Conservation (phyloP, 2,888 invertebrate genomes). For the Cloeon dipterum region DNA sequence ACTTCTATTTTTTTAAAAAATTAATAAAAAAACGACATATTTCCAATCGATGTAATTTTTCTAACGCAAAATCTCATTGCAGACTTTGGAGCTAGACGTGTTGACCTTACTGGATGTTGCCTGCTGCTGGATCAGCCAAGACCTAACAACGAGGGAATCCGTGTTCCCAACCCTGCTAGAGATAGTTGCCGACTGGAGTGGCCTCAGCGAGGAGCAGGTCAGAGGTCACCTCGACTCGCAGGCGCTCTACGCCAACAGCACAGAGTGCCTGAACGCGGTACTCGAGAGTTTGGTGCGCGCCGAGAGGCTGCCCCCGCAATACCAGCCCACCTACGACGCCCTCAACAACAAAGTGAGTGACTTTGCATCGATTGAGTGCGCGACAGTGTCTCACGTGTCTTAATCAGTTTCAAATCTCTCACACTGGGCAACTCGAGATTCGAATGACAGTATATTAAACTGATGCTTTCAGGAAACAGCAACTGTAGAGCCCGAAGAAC, state of each 20-base stretch:
- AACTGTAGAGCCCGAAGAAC: too few species aligned
- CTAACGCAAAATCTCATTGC: neutral
- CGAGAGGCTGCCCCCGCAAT: neutral
- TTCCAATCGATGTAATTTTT: neutral
- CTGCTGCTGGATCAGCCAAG: neutral
- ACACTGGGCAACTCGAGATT: too few species aligned
- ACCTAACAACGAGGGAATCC: neutral
- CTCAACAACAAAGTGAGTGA: too few species aligned
- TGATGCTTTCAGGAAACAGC: too few species aligned
- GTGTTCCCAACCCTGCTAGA: neutral
- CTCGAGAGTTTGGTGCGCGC: neutral
- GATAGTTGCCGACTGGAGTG: neutral
- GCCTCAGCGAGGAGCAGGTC: neutral
- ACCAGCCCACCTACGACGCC: neutral
- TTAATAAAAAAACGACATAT: too few species aligned
- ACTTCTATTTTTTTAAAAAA: too few species aligned
- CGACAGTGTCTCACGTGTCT: too few species aligned
- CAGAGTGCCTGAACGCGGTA: neutral
- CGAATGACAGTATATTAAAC: too few species aligned
- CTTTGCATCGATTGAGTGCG: too few species aligned
- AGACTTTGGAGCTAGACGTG: neutral
- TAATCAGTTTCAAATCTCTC: too few species aligned
- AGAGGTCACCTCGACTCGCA: neutral
- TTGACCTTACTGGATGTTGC: neutral
- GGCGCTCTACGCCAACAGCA: neutral